Conservation (phyloP, 1,140 invertebrate species). For the Holcopasites calliopsidis region DNA sequence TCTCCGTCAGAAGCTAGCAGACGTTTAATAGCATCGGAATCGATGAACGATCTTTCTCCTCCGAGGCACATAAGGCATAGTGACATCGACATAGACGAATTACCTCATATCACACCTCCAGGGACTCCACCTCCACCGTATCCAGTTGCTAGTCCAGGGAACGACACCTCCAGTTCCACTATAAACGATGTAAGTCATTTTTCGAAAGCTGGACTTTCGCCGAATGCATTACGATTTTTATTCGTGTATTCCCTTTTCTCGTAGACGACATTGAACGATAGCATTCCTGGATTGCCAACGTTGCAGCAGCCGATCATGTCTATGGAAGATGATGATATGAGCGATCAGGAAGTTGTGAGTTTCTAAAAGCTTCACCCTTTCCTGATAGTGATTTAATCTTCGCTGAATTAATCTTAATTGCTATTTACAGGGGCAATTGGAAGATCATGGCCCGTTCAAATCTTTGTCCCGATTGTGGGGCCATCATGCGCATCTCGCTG, state of each 20-base stretch:
- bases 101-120: conserved; percentile 84
- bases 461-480: conserved; percentile 85
- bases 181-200: conserved; percentile 71
- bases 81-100: conserved; percentile 65
- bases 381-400: background rate
- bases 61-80: conserved; percentile 71
- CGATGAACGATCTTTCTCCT: conserved; percentile 81
- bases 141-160: conserved; percentile 75
- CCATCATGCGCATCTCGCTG: conserved; percentile 90
- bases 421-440: conserved; percentile 81
- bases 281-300: conserved; percentile 72
- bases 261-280: conserved; percentile 61
- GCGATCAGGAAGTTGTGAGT: conserved; percentile 88
- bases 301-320: conserved; percentile 91
- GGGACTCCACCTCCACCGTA: conserved; percentile 94
- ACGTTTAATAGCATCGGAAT: conserved; percentile 82
- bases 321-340: conserved; percentile 97
- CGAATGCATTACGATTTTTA: background rate
- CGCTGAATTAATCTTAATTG: conserved; percentile 41
- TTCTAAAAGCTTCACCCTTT: conserved; percentile 28
- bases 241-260: background rate
- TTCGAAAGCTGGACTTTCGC: too few relatives aligned
- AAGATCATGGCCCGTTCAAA: conserved; percentile 91
- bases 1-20: conserved; percentile 78
- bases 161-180: conserved; percentile 70